Conservation (phyloP, 2,888 invertebrate genomes). For the Volucella bombylans region DNA sequence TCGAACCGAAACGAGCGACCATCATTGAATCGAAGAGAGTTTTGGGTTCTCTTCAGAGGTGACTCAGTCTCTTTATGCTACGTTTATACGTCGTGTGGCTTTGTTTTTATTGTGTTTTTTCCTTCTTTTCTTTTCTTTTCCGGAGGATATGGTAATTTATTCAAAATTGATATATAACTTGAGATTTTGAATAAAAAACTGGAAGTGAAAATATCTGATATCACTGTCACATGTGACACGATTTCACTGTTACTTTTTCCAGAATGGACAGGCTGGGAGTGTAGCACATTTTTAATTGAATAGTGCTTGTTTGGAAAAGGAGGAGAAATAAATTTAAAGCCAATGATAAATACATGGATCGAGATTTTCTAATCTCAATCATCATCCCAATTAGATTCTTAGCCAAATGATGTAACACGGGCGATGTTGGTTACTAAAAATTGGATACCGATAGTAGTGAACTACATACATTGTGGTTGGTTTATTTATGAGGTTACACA, state of each 20-base stretch:
- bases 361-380: too few relatives aligned
- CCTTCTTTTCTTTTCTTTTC: conserved; percentile 13
- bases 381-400: too few relatives aligned
- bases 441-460: too few relatives aligned
- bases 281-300: conserved; percentile 5
- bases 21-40: conserved; percentile 27
- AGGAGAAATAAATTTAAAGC: too few relatives aligned
- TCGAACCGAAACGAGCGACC: background rate
- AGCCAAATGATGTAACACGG: too few relatives aligned
- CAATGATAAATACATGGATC: too few relatives aligned
- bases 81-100: background rate
- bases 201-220: background rate
- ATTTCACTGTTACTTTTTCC: background rate
- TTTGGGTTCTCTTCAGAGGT: background rate
- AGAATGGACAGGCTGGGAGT: background rate
- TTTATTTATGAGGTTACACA: too few relatives aligned
- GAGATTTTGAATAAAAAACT: conserved; percentile 14
- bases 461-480: too few relatives aligned
- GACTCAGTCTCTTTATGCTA: background rate
- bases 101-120: conserved; percentile 7
- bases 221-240: background rate
- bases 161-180: conserved; percentile 11
- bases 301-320: background rate
- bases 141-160: conserved; percentile 23
- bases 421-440: too few relatives aligned